Percentiles rank a stretch among this genome's conserved stretches.
Conservation (phyloP, 2,888 invertebrate genomes). For the Archips crataeganus region DNA sequence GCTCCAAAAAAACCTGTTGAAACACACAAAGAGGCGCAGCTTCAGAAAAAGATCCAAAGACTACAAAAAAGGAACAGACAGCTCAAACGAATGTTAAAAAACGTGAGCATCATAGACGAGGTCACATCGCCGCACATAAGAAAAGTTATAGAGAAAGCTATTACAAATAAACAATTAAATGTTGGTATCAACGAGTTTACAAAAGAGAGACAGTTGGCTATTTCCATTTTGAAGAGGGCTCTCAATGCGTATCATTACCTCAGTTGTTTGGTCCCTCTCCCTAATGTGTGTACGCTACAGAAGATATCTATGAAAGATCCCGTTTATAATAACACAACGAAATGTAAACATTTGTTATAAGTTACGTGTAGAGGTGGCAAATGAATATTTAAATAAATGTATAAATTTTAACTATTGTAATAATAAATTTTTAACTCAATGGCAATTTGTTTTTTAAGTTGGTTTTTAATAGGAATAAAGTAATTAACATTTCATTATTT, state of each 20-base stretch:
- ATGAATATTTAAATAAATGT: not conserved
- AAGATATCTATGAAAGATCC: constrained; percentile 32
- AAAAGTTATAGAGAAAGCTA: constrained; percentile 29
- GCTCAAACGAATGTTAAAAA: constrained; percentile 34
- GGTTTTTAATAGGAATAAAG: not conserved
- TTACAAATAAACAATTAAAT: constrained; percentile 12
- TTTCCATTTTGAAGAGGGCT: constrained; percentile 31
- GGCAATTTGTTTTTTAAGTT: not conserved
- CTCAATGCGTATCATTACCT: constrained; percentile 35
- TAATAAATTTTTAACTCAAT: too few species aligned
- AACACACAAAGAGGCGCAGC: constrained; percentile 4
- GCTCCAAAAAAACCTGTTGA: not conserved
- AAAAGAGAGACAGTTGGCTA: constrained; percentile 21
- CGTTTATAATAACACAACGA: constrained; percentile 23
- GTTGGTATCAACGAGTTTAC: constrained; percentile 35
- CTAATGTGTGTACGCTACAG: constrained; percentile 34
- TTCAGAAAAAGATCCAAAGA: constrained; percentile 22
- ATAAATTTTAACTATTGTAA: not conserved
- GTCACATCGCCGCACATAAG: constrained; percentile 29
- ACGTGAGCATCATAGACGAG: constrained; percentile 27
- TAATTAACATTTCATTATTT: too few species aligned
- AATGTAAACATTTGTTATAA: constrained; percentile 35
- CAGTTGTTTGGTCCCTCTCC: constrained; percentile 31
- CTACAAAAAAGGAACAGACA: constrained; percentile 29
- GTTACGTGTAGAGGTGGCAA: not conserved